These are phyloP conservation scores for Acheta domesticus DNA, from an alignment of 2,888 invertebrate genomes.

Conservation along the genomic window DNA sequence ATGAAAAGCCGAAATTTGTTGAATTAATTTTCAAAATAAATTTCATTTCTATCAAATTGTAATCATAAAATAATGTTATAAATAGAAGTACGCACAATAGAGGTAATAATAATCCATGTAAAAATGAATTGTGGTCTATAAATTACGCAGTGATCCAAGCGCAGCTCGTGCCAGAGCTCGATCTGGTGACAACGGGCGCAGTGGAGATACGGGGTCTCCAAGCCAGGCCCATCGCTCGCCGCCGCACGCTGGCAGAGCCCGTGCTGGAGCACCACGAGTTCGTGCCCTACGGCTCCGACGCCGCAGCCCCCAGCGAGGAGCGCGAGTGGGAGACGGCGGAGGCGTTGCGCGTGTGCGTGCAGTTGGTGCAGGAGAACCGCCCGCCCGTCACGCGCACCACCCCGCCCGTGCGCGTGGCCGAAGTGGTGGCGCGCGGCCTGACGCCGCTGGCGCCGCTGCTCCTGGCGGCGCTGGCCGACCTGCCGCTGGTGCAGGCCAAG, in stretches of 20 bases:
- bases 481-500: not conserved
- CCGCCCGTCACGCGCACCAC: not conserved
- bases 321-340: constrained; percentile 36
- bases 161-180: constrained; percentile 50
- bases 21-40: too few relatives aligned
- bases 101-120: too few relatives aligned
- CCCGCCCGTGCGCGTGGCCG: not conserved
- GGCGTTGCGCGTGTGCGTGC: constrained; percentile 2
- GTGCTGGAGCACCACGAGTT: not conserved
- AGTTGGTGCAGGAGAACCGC: constrained; percentile 8
- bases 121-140: too few relatives aligned
- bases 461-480: not conserved
- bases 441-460: not conserved
- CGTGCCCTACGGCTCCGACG: not conserved
- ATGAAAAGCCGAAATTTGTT: too few relatives aligned
- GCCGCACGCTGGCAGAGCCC: not conserved
- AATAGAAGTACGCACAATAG: too few relatives aligned
- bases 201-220: constrained; percentile 67
- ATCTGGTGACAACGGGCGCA: constrained; percentile 64
- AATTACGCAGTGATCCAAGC: not conserved
- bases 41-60: too few relatives aligned
- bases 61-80: too few relatives aligned
- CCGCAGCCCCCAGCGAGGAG: constrained; percentile 46
- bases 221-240: constrained; percentile 46
- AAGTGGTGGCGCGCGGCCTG: not conserved